Evolutionary conservation across 2,797 vertebrate genomes (phyloP), one percentile per base, ranked within the genome.

Genomic region (Darevskia nairensis): DNA sequence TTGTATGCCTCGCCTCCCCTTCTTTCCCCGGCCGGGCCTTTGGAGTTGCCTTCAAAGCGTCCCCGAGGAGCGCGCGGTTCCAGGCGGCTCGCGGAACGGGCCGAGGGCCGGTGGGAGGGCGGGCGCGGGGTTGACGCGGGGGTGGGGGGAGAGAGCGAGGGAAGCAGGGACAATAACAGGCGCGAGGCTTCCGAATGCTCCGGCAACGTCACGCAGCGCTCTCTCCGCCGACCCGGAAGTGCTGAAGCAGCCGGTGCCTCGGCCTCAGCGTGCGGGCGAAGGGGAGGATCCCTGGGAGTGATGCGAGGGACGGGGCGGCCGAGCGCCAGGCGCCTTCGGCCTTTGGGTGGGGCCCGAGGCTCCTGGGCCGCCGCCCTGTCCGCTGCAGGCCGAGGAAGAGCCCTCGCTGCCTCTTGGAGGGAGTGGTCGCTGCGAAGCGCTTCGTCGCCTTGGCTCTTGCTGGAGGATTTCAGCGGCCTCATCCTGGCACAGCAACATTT

Each of bases 171-270:
- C 96, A 97, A 97, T 96, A 96, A 96, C 96, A 96, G 93, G 94
- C 81, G 68, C 32, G 69, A 90, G 78, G 88, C 82, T 92, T 72
- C 92, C 84, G 71, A 79, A 88, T 80, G 89, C 89, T 91, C 88
- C 89, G 61, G 77, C 90, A 59, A 91, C 95, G 95, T 95, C 95
- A 95, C 92, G 88, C 71, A 69, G 83, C 92, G 92, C 76, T 90
- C 95, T 78, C 95, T 78, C 93, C 95, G 85, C 91, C 94, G 95
- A 97, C 96, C 96, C 96, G 96, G 96, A 97, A 96, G 96, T 94
- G 93, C 93, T 96, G 93, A 80, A 66, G 82, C 23, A 29, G 88
- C 80, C 74, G 74, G 88, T 5, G 84, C 75, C 7, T 59, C 27
- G 13, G 13, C 39, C 61, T 74, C 35, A 25, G 61, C 72, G 6